phyloP scores from a whole-genome alignment of 2,797 vertebrate genomes.

The Hylomyscus alleni region DNA sequence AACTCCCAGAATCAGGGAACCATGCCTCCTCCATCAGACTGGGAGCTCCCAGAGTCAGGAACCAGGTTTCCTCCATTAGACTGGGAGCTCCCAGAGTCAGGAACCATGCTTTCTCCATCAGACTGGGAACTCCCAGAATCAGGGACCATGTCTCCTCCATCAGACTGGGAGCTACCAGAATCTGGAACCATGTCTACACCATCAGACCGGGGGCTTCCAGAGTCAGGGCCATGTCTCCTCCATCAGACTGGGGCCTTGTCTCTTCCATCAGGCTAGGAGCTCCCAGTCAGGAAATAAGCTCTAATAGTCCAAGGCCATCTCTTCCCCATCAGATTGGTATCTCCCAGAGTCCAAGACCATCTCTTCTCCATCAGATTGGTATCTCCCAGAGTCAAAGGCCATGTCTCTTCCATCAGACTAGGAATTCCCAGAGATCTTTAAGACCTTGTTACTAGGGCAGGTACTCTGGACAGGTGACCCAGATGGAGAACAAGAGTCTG shows the following conservation, averaged over 20 bases:
- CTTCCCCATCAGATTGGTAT: slow-evolving; percentile 37
- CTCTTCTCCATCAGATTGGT: slow-evolving; percentile 1
- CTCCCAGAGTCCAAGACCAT: accelerated
- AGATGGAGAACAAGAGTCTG: not conserved
- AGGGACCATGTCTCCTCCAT: not conserved
- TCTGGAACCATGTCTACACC: not conserved
- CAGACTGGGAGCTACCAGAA: slow-evolving; percentile 23
- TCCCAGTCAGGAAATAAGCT: not conserved
- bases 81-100: not conserved
- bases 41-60: not conserved
- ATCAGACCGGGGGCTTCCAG: not conserved
- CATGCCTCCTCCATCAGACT: slow-evolving; percentile 26
- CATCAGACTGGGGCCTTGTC: not conserved
- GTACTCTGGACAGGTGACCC: not conserved
- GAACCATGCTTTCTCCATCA: not conserved
- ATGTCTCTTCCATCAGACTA: slow-evolving; percentile 45
- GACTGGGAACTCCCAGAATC: not conserved
- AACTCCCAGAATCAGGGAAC: not conserved
- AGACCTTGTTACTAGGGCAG: not conserved
- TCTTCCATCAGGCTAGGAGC: slow-evolving; percentile 12
- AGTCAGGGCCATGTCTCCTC: not conserved
- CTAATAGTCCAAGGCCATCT: not conserved
- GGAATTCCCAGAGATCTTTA: not conserved
- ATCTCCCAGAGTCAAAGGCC: not conserved
- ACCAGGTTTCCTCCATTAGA: slow-evolving; percentile 17